Conservation (phyloP, 1,140 invertebrate genomes). For the Ylistrum balloti region DNA sequence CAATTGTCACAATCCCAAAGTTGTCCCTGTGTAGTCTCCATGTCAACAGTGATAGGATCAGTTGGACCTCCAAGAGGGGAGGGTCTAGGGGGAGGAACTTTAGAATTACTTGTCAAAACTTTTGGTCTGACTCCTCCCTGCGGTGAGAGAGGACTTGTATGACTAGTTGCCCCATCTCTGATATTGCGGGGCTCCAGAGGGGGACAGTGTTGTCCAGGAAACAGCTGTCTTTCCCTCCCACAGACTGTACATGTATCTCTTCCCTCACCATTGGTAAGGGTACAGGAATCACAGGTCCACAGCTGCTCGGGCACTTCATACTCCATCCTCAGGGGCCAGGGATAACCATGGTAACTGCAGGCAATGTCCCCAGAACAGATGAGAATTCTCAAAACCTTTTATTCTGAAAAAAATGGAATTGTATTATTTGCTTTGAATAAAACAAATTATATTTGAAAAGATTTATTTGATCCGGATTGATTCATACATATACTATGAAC, state of each 20-base stretch:
- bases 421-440: too few relatives aligned
- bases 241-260: slow-evolving; percentile 43
- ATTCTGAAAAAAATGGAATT: neutral
- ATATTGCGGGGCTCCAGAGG: neutral
- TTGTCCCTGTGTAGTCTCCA: slow-evolving; percentile 20
- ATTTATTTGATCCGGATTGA: too few relatives aligned
- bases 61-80: slow-evolving; percentile 40
- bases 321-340: slow-evolving; percentile 42
- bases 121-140: slow-evolving; percentile 52
- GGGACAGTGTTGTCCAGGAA: neutral
- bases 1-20: slow-evolving; percentile 70
- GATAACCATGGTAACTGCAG: neutral
- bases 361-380: neutral
- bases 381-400: too few relatives aligned
- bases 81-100: neutral
- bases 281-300: slow-evolving; percentile 47
- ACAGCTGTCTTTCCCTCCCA: neutral
- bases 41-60: slow-evolving; percentile 44
- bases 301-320: neutral
- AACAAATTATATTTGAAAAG: too few relatives aligned
- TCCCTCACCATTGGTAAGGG: slow-evolving; percentile 42
- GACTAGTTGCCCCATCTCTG: neutral
- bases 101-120: slow-evolving; percentile 42
- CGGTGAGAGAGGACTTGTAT: neutral
- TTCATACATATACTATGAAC: too few relatives aligned